Conservation (phyloP, 92 coral and sea anemone species). For the Anthopleura xanthogrammica region DNA sequence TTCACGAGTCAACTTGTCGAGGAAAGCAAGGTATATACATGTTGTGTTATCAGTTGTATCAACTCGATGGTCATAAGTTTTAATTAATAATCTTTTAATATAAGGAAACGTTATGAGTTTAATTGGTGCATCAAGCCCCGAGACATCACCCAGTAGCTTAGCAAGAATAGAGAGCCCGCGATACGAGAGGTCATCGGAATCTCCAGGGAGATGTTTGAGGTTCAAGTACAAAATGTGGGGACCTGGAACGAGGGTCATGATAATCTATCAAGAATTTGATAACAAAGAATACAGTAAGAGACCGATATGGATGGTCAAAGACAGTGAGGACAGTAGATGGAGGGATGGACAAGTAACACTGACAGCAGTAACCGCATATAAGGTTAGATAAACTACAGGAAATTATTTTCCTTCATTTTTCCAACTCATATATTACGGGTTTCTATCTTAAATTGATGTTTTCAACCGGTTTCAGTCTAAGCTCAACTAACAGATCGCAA, state of each 20-base stretch:
- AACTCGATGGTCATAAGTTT: too few species aligned
- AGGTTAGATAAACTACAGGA: not conserved
- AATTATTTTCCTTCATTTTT: too few species aligned
- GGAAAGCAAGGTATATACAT: too few species aligned
- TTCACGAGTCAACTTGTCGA: too few species aligned
- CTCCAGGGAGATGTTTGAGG: not conserved
- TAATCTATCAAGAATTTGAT: not conserved
- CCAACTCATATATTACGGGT: too few species aligned
- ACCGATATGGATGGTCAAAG: not conserved
- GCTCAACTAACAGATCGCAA: too few species aligned
- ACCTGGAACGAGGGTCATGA: not conserved
- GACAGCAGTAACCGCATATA: not conserved
- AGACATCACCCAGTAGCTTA: not conserved
- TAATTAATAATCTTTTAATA: too few species aligned
- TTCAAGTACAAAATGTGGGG: conserved; percentile 1
- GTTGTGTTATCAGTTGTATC: too few species aligned
- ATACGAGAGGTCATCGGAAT: not conserved
- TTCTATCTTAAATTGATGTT: too few species aligned
- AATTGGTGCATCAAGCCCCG: not conserved
- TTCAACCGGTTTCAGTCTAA: too few species aligned
- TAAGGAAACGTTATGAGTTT: not conserved
- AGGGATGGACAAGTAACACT: not conserved
- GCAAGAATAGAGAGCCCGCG: not conserved
- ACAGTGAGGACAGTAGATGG: not conserved
- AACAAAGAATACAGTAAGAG: not conserved